These are phyloP conservation scores for Xenopus laevis DNA, from an alignment of 2,113 vertebrate species.

Conservation along the genomic window DNA sequence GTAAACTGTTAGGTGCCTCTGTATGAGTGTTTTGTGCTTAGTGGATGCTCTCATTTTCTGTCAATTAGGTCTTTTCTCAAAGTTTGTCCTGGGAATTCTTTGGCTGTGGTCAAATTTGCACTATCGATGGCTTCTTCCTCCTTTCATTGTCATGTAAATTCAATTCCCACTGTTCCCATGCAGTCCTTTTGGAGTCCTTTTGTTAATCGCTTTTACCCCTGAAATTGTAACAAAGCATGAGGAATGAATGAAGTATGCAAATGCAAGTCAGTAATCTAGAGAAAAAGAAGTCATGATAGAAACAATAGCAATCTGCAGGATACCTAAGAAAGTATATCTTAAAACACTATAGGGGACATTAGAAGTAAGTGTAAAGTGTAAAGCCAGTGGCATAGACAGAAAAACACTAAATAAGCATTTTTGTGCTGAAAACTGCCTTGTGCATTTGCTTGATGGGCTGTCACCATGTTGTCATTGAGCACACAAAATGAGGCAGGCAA, in stretches of 20 bases:
- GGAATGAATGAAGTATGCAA: conserved; percentile 5
- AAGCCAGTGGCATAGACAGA: no score
- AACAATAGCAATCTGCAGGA: no score
- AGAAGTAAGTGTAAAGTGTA: no score
- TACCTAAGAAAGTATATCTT: neutral
- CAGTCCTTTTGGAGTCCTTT: conserved; percentile 11
- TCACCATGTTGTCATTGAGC: no score
- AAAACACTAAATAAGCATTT: no score
- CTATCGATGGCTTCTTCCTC: conserved; percentile 9
- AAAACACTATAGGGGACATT: neutral
- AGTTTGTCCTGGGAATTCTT: conserved; percentile 26
- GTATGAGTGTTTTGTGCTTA: no score
- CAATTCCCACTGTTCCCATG: conserved; percentile 3
- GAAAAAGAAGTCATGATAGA: neutral
- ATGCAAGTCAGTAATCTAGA: neutral
- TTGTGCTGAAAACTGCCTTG: no score
- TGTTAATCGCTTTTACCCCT: conserved; percentile 15
- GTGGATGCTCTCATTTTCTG: no score
- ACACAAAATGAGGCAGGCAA: no score
- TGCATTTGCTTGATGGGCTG: neutral
- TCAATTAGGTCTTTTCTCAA: conserved; percentile 11
- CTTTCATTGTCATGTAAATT: conserved; percentile 26
- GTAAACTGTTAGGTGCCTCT: no score
- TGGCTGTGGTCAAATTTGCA: conserved; percentile 23
- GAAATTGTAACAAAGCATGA: neutral